Conservation (phyloP, 64 coral and sea anemone species). For the Anthopleura sola region DNA sequence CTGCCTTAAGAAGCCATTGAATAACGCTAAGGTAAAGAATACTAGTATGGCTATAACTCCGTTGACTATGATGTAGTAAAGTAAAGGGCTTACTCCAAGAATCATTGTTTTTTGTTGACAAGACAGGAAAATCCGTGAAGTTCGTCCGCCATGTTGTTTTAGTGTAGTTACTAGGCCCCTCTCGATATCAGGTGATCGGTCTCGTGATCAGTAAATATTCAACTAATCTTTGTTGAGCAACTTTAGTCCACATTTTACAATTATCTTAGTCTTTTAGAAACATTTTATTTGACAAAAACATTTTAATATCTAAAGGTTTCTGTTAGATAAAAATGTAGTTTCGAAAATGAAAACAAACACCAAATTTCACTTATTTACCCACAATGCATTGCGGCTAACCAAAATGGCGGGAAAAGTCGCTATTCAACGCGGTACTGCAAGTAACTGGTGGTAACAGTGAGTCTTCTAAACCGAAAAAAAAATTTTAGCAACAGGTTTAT, state of each 20-base stretch:
- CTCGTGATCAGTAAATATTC: not conserved
- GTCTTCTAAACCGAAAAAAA: too few species aligned
- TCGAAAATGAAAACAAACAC: not conserved
- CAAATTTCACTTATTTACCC: not conserved
- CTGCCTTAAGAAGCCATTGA: slow-evolving; percentile 28
- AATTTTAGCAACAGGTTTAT: too few species aligned
- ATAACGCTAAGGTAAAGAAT: slow-evolving; percentile 13
- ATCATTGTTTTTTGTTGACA: not conserved
- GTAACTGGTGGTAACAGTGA: too few species aligned
- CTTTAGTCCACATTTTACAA: too few species aligned
- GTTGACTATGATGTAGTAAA: slow-evolving; percentile 25
- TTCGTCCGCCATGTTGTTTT: slow-evolving; percentile 9
- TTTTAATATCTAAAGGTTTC: not conserved
- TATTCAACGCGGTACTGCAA: too few species aligned
- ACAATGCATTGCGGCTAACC: not conserved
- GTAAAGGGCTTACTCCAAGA: not conserved
- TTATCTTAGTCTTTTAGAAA: too few species aligned
- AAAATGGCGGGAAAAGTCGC: not conserved
- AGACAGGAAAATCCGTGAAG: not conserved
- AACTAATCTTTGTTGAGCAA: too few species aligned
- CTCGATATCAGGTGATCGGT: not conserved
- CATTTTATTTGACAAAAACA: too few species aligned
- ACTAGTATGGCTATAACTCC: slow-evolving; percentile 39
- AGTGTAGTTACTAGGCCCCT: not conserved
- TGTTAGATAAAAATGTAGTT: not conserved